These are phyloP conservation scores for Garrulus glandarius DNA, from an alignment of 2,797 vertebrate genomes.

Conservation along the genomic window DNA sequence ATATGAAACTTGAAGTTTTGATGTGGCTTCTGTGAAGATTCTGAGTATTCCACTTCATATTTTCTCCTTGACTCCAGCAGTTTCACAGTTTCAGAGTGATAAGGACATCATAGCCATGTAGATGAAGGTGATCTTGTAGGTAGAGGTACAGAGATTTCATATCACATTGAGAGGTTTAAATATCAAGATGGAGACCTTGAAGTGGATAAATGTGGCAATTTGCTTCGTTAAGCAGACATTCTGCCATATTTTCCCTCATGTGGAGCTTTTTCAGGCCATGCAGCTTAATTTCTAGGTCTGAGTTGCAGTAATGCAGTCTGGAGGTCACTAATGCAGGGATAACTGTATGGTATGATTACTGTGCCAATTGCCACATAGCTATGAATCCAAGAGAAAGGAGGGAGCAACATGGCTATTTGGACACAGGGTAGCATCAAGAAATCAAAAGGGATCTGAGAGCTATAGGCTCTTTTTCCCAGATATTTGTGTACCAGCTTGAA, in stretches of 20 bases:
- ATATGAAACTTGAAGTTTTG: neutral
- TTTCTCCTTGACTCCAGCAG: neutral
- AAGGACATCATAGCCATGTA: neutral
- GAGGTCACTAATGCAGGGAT: slow-evolving; percentile 63
- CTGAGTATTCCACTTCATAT: neutral
- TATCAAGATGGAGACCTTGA: slow-evolving; percentile 24
- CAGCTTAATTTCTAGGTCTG: slow-evolving; percentile 35
- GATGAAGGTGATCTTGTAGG: neutral
- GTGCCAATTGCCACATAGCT: neutral
- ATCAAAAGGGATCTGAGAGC: neutral
- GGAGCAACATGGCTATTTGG: neutral
- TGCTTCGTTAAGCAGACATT: slow-evolving; percentile 17
- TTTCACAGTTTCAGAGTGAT: neutral
- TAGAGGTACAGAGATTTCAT: neutral
- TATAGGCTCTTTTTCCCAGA: neutral
- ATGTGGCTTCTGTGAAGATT: neutral
- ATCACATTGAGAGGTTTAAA: slow-evolving; percentile 33
- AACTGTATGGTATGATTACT: slow-evolving; percentile 39
- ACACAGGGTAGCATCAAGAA: neutral
- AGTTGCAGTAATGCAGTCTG: slow-evolving; percentile 29
- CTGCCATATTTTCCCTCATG: neutral
- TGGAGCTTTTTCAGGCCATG: slow-evolving; percentile 24
- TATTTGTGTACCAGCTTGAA: neutral
- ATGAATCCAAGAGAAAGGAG: slow-evolving; percentile 3
- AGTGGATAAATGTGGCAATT: slow-evolving; percentile 56